Percentiles rank a stretch among this genome's conserved stretches.
phyloP scores from a whole-genome alignment of 2,797 vertebrate species.

The Pitangus sulphuratus region DNA sequence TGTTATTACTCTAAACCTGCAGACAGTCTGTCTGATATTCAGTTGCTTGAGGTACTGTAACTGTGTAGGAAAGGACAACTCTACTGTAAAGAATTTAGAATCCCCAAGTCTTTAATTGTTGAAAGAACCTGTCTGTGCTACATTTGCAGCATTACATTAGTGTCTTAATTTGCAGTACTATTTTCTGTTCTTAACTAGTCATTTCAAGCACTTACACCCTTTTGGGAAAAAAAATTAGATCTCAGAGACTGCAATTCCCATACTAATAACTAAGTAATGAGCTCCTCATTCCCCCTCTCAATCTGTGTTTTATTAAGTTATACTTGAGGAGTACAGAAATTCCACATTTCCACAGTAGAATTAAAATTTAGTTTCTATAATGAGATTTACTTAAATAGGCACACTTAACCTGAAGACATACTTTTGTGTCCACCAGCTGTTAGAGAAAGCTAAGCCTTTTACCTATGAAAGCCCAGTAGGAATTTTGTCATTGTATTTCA shows the following conservation, averaged over 20 bases:
- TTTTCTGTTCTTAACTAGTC: neutral
- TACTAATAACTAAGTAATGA: neutral
- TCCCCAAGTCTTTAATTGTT: neutral
- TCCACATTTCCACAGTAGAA: neutral
- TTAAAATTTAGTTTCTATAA: neutral
- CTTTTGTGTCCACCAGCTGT: neutral
- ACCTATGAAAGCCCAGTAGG: neutral
- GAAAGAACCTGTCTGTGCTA: neutral
- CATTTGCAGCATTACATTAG: neutral
- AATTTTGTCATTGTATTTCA: neutral
- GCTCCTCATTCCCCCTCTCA: accelerated
- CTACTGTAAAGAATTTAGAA: neutral
- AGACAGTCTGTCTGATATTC: neutral
- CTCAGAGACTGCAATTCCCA: neutral
- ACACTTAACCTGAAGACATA: neutral
- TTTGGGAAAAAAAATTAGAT: neutral
- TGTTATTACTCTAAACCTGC: neutral
- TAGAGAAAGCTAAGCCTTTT: neutral
- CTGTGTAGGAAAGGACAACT: neutral
- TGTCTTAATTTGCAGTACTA: neutral
- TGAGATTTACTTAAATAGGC: neutral
- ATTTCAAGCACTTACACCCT: neutral
- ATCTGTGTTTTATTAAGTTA: neutral
- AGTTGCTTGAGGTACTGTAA: neutral
- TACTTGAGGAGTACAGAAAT: neutral